These are phyloP conservation scores for Ophthalmolycus amberensis DNA, from an alignment of 2,113 vertebrate genomes.

Conservation along the genomic window DNA sequence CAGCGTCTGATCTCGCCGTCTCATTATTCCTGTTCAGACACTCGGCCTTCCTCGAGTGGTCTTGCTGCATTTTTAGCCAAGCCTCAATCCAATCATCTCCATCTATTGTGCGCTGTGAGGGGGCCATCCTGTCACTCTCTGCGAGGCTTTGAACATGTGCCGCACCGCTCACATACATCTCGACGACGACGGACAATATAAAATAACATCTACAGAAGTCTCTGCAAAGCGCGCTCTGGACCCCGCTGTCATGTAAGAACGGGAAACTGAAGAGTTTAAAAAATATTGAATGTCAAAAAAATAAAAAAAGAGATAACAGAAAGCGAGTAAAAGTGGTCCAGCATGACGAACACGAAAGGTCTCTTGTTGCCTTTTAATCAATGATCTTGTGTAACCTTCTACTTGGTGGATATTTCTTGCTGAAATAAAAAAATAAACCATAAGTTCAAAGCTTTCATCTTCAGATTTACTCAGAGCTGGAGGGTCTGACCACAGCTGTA, in stretches of 20 bases:
- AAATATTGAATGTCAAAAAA: slow-evolving; percentile 1
- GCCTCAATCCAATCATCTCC: slow-evolving; percentile 70
- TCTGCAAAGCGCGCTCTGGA: slow-evolving; percentile 20
- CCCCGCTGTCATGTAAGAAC: slow-evolving; percentile 17
- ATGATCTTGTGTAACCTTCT: not conserved
- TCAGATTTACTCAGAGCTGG: not conserved
- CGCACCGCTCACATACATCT: slow-evolving; percentile 4
- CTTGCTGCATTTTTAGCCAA: slow-evolving; percentile 74
- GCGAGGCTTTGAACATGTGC: slow-evolving; percentile 67
- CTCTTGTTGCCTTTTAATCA: not conserved
- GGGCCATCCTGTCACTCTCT: slow-evolving; percentile 50
- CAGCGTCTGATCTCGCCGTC: slow-evolving; percentile 73
- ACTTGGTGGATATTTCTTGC: not conserved
- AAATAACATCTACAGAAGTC: slow-evolving; percentile 63
- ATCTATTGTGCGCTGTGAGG: slow-evolving; percentile 64
- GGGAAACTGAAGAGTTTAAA: slow-evolving; percentile 23
- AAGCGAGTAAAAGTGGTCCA: not conserved
- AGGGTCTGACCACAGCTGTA: not conserved
- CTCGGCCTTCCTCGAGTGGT: slow-evolving; percentile 68
- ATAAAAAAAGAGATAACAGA: not conserved
- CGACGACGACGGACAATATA: slow-evolving; percentile 50
- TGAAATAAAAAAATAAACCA: slow-evolving; percentile 3
- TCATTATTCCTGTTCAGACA: slow-evolving; percentile 75
- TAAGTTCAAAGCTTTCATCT: slow-evolving; percentile 35
- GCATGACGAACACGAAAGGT: not conserved